These are phyloP conservation scores for Sitodiplosis mosellana DNA, from an alignment of 1,140 invertebrate genomes.

Conservation along the genomic window DNA sequence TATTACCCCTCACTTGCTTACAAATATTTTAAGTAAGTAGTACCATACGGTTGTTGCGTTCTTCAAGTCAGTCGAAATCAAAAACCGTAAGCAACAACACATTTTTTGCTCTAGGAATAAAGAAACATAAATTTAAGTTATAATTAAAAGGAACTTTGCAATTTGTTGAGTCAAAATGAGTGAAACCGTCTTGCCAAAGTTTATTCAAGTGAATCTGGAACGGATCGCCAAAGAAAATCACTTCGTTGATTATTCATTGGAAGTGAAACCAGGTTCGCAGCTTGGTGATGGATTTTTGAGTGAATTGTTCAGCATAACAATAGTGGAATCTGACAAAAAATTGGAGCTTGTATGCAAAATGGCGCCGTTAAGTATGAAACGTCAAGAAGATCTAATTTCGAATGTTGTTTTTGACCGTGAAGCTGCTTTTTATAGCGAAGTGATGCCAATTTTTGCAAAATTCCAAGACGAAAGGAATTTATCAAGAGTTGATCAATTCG, in stretches of 20 bases:
- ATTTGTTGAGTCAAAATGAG: too few species aligned
- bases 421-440: background rate
- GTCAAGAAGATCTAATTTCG: background rate
- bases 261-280: background rate
- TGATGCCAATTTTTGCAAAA: background rate
- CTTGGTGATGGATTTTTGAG: background rate
- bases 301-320: background rate
- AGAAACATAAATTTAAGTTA: too few species aligned
- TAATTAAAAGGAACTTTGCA: too few species aligned
- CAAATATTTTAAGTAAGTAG: too few species aligned
- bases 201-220: conserved; percentile 16
- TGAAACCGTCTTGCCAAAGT: background rate
- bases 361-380: background rate
- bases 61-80: too few species aligned
- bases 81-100: too few species aligned
- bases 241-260: background rate
- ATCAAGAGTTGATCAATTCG: background rate
- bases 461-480: background rate
- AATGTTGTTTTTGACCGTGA: background rate
- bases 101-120: too few species aligned
- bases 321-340: background rate
- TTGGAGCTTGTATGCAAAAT: background rate
- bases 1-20: too few species aligned
- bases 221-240: background rate
- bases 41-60: too few species aligned